Conservation (phyloP, 2,888 invertebrate species). For the Dryomyza anilis region DNA sequence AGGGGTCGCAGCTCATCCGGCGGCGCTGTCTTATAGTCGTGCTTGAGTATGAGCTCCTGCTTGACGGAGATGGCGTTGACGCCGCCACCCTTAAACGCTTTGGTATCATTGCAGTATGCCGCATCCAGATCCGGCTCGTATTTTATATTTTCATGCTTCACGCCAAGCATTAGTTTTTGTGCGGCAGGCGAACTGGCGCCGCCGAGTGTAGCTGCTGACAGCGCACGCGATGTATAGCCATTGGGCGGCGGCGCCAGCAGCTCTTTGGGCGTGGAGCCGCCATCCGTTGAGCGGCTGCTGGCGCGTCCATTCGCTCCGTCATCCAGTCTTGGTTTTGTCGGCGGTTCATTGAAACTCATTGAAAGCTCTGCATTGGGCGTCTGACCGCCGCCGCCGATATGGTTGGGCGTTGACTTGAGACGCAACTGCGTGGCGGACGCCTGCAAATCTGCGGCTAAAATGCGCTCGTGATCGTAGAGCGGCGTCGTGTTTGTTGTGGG, state of each 20-base stretch:
- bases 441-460: conserved; percentile 40
- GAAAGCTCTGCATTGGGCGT: conserved; percentile 32
- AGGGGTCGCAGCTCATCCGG: conserved; percentile 26
- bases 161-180: conserved; percentile 39
- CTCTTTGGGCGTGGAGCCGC: conserved; percentile 47
- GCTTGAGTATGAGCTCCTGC: conserved; percentile 51
- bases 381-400: conserved; percentile 33
- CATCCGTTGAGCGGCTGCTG: conserved; percentile 46
- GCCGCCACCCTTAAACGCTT: conserved; percentile 44
- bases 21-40: conserved; percentile 42
- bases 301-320: conserved; percentile 42
- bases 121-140: conserved; percentile 47
- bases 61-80: conserved; percentile 41
- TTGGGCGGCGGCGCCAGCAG: conserved; percentile 33
- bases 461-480: conserved; percentile 39
- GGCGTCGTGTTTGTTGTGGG: conserved; percentile 33
- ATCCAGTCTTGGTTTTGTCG: conserved; percentile 32
- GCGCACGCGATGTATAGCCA: conserved; percentile 31
- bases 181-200: conserved; percentile 35
- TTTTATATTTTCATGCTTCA: conserved; percentile 53
- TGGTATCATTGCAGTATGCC: conserved; percentile 43
- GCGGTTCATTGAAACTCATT: conserved; percentile 34
- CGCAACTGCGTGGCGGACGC: conserved; percentile 37
- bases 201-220: conserved; percentile 4
- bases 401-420: conserved; percentile 30